phyloP scores from a whole-genome alignment of 2,888 invertebrate species.

The Sepioteuthis lessoniana region DNA sequence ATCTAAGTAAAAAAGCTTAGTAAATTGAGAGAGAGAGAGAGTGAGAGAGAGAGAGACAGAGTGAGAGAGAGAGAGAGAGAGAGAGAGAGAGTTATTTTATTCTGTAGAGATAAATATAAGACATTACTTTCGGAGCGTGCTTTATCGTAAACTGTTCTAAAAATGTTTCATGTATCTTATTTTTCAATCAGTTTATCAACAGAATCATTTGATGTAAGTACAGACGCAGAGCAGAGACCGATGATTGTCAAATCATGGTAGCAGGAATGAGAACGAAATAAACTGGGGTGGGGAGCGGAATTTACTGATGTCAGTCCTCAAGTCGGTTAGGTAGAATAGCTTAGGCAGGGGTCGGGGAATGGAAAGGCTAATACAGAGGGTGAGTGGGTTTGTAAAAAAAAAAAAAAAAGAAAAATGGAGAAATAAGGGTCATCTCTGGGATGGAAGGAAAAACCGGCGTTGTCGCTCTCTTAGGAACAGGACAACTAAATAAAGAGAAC shows the following conservation, averaged over 20 bases:
- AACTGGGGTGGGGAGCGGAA: not conserved
- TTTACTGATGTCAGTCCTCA: not conserved
- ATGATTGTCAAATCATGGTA: not conserved
- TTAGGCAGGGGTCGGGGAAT: not conserved
- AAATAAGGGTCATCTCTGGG: not conserved
- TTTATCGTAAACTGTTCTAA: not conserved
- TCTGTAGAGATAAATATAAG: no score
- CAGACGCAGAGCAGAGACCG: not conserved
- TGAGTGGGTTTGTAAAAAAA: not conserved
- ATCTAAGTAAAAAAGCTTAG: no score
- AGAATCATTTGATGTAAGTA: not conserved
- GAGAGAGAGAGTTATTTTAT: no score
- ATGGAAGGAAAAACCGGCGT: not conserved
- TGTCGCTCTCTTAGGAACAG: not conserved
- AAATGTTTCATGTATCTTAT: not conserved
- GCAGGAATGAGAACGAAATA: not conserved
- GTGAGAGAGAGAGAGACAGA: no score
- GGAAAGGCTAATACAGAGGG: not conserved
- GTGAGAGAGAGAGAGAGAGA: no score
- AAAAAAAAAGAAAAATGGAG: not conserved
- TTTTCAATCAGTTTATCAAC: not conserved
- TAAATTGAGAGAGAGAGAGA: no score
- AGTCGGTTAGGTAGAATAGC: not conserved
- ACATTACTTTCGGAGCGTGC: no score
- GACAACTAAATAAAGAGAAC: not conserved